A percentile compares a stretch with the other conserved stretches of the same genome.
These are phyloP conservation scores for Parasteatoda lunata DNA, from an alignment of 2,888 invertebrate genomes.

Conservation along the genomic window DNA sequence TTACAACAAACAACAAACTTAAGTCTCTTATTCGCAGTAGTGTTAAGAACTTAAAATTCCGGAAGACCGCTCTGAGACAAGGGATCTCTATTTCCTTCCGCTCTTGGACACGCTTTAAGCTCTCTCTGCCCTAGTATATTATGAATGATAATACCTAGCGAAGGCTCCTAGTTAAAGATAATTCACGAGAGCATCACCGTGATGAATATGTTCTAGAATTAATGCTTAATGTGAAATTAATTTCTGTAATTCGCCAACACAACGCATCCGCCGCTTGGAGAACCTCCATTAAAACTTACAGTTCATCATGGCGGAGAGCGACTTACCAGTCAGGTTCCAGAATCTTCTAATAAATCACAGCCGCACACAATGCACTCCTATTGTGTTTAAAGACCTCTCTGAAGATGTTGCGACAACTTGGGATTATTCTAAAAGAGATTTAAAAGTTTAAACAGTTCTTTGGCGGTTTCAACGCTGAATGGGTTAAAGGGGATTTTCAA, in stretches of 20 bases:
- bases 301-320: slow-evolving; percentile 11
- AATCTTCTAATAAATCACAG: slow-evolving; percentile 59
- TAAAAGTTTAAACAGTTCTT: neutral
- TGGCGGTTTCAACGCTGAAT: too few relatives aligned
- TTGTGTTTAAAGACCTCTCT: neutral
- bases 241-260: slow-evolving; percentile 38
- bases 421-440: neutral
- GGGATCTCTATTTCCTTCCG: neutral
- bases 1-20: too few relatives aligned
- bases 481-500: too few relatives aligned
- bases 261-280: slow-evolving; percentile 12
- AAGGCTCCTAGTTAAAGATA: slow-evolving; percentile 13
- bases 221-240: slow-evolving; percentile 64
- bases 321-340: slow-evolving; percentile 27
- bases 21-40: too few relatives aligned
- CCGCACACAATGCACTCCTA: neutral
- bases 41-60: neutral
- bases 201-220: slow-evolving; percentile 44
- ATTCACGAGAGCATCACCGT: slow-evolving; percentile 14
- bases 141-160: slow-evolving; percentile 19
- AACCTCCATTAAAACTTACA: neutral
- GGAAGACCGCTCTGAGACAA: neutral
- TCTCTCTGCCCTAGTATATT: slow-evolving; percentile 9
- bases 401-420: neutral
- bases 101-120: neutral